These are phyloP conservation scores for Falco naumanni DNA, from an alignment of 2,797 vertebrate species.

Conservation along the genomic window DNA sequence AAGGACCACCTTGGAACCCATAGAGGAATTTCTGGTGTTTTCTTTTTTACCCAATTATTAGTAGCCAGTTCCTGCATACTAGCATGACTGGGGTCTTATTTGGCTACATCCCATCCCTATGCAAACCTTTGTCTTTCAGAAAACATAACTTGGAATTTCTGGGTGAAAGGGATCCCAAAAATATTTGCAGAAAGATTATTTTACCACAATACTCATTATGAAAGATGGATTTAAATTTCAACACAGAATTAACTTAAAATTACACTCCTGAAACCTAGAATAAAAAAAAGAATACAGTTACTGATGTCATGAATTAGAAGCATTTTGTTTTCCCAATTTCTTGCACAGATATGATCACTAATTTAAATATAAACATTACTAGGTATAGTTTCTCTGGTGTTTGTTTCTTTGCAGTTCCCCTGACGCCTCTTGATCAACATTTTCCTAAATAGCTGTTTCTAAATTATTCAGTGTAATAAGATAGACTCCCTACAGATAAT, in stretches of 20 bases:
- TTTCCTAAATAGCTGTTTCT: background rate
- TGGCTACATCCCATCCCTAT: background rate
- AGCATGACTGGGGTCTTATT: background rate
- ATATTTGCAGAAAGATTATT: background rate
- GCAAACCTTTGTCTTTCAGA: background rate
- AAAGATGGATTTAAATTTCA: background rate
- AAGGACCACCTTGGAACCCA: background rate
- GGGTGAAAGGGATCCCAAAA: background rate
- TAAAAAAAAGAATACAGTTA: background rate
- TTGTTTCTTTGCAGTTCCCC: background rate
- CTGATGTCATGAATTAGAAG: background rate
- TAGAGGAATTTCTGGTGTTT: background rate
- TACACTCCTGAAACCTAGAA: background rate
- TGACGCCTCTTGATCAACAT: background rate
- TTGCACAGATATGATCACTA: background rate
- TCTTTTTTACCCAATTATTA: background rate
- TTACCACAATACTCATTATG: background rate
- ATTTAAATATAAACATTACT: background rate
- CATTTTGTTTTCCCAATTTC: background rate
- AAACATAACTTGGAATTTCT: background rate
- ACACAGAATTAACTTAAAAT: background rate
- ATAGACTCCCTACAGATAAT: background rate
- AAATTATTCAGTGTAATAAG: background rate
- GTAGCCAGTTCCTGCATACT: background rate
- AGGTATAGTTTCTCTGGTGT: background rate